Base-by-base conservation (phyloP, 92 coral and sea anemone genomes). In the Palythoa caribaeorum region DNA sequence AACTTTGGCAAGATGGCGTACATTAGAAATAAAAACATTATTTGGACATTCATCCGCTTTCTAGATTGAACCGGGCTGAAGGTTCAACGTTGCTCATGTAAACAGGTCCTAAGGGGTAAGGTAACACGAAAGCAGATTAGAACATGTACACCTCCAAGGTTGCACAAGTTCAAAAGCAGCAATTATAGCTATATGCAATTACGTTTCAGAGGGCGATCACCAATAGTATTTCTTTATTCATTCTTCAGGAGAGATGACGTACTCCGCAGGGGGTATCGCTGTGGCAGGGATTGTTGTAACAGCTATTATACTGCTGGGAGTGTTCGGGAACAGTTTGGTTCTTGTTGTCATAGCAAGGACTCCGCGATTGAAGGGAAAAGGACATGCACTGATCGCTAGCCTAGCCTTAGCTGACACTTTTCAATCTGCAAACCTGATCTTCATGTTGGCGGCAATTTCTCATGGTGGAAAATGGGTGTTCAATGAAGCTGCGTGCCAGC, bases 301-400 rank as follows among this genome's bases (percentile, higher is more conserved):
- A 36, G 16, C 40, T 20, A 84, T 84, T 11, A 53, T 84, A 16
- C 9, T 84, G 5, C 80, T 84, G 8, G 88, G 88, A 9, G 50
- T 84, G 71, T 71, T 84, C 47, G 88, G 88, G 16, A 84, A 84
- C 79, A 52, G 17, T 51, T 16, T 72, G 78, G 79, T 84, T 3
- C 69, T 84, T 6, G 88, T 57, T 36, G 80, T 84, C 55, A 84
- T 84, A 14, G 28, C 79, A 2, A 84, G 19, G 78, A 84, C 88
- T 36, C 69, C 52, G 79, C 78, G 79, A 38, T 51, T 84, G 16
- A 84, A 84, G 53, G 88, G 88, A 10, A 84, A 84, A 20, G 88
- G 88, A 35, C 88, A 84, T 57, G 80, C 88, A n/a, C 52, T 84
- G 54, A 84, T 84, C 15, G 88, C 88, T 38, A 84, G 71, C 57